These are phyloP conservation scores for Catocala sponsa DNA, from an alignment of 2,888 invertebrate genomes.

Conservation along the genomic window DNA sequence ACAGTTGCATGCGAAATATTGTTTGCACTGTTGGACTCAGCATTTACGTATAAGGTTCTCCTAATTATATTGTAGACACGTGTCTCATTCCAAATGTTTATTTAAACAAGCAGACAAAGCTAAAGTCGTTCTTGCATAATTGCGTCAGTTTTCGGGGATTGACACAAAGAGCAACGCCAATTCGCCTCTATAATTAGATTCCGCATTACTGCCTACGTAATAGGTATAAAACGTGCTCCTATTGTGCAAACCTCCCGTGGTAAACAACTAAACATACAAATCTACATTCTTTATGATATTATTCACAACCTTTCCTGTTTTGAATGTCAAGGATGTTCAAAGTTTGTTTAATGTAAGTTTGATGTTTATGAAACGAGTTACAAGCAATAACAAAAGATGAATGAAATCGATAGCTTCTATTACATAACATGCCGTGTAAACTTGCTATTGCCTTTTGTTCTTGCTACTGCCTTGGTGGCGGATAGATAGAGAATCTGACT, in stretches of 20 bases:
- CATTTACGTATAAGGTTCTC: constrained; percentile 4
- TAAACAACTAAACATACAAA: neutral
- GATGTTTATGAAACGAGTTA: too few relatives aligned
- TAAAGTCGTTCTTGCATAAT: constrained; percentile 33
- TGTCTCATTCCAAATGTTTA: constrained; percentile 17
- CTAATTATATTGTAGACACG: constrained; percentile 1
- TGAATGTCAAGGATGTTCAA: constrained; percentile 1
- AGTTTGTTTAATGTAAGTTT: neutral
- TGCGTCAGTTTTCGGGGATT: constrained; percentile 41
- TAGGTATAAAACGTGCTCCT: neutral
- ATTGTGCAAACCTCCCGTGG: too few relatives aligned
- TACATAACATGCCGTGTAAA: too few relatives aligned
- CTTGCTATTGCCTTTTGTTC: too few relatives aligned
- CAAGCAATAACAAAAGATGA: too few relatives aligned
- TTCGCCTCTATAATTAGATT: constrained; percentile 39
- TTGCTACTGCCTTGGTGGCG: too few relatives aligned
- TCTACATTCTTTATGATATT: neutral
- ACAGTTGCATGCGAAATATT: neutral
- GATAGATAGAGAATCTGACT: too few relatives aligned
- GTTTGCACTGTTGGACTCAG: neutral
- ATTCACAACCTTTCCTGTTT: neutral
- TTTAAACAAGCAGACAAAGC: constrained; percentile 13
- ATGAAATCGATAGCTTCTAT: too few relatives aligned
- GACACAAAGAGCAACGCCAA: constrained; percentile 41
- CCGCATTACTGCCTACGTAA: constrained; percentile 32